A percentile compares a stretch with the other conserved stretches of the same genome.
phyloP scores from a whole-genome alignment of 1,140 invertebrate species.

The Macrobrachium nipponense region DNA sequence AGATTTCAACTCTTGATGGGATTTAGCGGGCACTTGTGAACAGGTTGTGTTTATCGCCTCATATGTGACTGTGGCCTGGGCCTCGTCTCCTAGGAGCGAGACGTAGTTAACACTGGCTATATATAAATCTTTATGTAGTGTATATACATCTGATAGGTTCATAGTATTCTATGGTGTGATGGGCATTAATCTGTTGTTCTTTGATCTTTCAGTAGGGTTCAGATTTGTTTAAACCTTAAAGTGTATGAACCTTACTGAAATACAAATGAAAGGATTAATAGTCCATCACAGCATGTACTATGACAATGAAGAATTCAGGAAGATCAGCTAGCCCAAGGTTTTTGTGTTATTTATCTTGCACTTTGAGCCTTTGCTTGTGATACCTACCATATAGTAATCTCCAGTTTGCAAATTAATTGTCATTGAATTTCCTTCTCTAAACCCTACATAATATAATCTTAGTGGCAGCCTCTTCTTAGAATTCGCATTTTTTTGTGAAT shows the following conservation, averaged over 20 bases:
- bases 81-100: conserved; percentile 39
- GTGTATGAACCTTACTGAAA: conserved; percentile 17
- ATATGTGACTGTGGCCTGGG: conserved; percentile 58
- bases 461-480: conserved; percentile 39
- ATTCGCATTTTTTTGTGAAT: conserved; percentile 41
- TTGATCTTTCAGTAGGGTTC: conserved; percentile 40
- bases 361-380: background rate
- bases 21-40: conserved; percentile 46
- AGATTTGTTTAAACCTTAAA: conserved; percentile 25
- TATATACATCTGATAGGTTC: conserved; percentile 56
- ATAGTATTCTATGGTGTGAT: conserved; percentile 42
- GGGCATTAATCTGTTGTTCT: conserved; percentile 1
- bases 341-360: conserved; percentile 5
- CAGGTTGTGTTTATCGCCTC: conserved; percentile 52
- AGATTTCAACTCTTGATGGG: conserved; percentile 54
- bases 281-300: conserved; percentile 38
- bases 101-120: conserved; percentile 53
- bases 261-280: conserved; percentile 2
- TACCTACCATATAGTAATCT: too few species aligned
- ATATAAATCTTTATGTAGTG: conserved; percentile 59
- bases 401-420: background rate
- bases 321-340: conserved; percentile 5
- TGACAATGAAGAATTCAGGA: conserved; percentile 32
- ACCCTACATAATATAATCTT: too few species aligned
- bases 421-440: background rate